Evolutionary conservation across 2,113 vertebrate species (phyloP).

Genomic region (Setophaga coronata): DNA sequence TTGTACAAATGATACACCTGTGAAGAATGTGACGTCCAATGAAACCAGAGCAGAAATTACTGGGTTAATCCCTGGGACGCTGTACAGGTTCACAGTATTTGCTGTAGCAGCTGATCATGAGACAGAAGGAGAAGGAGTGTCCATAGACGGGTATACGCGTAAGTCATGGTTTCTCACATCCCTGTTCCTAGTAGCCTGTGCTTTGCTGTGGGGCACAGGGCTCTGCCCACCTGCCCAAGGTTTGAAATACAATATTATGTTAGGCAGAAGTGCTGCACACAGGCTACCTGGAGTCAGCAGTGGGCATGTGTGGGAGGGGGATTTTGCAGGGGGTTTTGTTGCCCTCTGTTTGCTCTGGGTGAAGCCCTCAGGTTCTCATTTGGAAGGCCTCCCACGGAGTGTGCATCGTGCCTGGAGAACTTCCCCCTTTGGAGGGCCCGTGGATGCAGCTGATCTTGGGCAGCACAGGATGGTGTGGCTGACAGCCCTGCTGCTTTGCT

Average conservation of each 20-base stretch:
- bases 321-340: not conserved
- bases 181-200: fast-evolving
- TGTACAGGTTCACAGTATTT: not conserved
- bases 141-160: not conserved
- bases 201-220: not conserved
- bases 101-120: fast-evolving
- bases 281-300: fast-evolving
- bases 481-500: not conserved
- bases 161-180: not conserved
- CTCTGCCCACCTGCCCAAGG: not conserved
- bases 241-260: fast-evolving
- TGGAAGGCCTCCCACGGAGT: not conserved
- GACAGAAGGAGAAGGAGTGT: fast-evolving
- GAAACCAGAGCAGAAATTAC: fast-evolving
- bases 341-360: not conserved
- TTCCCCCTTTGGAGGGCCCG: fast-evolving
- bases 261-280: not conserved
- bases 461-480: not conserved
- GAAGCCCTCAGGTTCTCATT: not conserved
- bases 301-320: not conserved
- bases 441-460: not conserved
- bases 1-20: fast-evolving
- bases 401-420: fast-evolving
- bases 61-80: not conserved
- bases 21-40: fast-evolving